A percentile compares a stretch with the other conserved stretches of the same genome.
These are phyloP conservation scores for Dicyrtoma fusca DNA, from an alignment of 2,888 invertebrate species.

Conservation along the genomic window DNA sequence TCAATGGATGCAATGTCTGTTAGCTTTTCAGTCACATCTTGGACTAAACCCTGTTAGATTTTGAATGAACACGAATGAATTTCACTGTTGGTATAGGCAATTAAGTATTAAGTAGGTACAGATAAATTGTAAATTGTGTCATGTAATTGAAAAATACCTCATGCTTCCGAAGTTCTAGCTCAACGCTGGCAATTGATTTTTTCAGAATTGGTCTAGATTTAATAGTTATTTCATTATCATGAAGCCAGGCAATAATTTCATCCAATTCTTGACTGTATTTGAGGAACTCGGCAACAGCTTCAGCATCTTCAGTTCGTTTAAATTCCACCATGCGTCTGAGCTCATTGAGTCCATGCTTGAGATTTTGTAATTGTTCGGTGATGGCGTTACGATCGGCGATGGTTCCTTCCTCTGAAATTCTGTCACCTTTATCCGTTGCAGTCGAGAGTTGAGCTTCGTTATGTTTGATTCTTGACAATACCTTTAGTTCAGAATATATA, in stretches of 20 bases:
- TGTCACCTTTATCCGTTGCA: constrained; percentile 88
- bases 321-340: constrained; percentile 81
- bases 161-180: constrained; percentile 79
- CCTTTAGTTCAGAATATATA: constrained; percentile 51
- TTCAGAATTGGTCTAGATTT: constrained; percentile 81
- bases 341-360: constrained; percentile 81
- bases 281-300: constrained; percentile 83
- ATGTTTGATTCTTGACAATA: constrained; percentile 83
- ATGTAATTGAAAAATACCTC: too few relatives aligned
- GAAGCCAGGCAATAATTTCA: constrained; percentile 79
- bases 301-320: constrained; percentile 83
- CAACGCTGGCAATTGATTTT: constrained; percentile 77
- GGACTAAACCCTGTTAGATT: constrained; percentile 62
- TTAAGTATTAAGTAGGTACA: neutral
- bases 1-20: constrained; percentile 72
- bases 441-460: constrained; percentile 85
- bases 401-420: constrained; percentile 87
- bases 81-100: neutral
- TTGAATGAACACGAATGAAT: neutral
- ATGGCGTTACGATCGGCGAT: constrained; percentile 84
- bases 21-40: constrained; percentile 72
- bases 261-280: constrained; percentile 82
- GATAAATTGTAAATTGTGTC: constrained; percentile 19
- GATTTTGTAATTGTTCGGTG: constrained; percentile 81
- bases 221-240: constrained; percentile 77